Conservation (phyloP, 2,888 invertebrate genomes). For the Himalopsyche tibetana region DNA sequence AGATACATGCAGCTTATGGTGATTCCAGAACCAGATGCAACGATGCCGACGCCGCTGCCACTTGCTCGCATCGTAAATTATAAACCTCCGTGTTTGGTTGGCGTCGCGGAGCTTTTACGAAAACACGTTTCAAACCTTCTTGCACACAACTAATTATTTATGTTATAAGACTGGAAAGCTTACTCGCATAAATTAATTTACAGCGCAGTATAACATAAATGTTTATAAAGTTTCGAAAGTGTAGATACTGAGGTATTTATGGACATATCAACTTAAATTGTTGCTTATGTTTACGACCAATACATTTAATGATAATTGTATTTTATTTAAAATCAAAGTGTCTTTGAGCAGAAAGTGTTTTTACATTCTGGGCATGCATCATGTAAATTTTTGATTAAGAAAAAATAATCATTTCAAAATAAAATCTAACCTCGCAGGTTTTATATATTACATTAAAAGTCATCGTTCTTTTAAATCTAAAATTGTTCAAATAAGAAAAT, state of each 20-base stretch:
- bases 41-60: background rate
- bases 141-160: constrained; percentile 34
- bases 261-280: background rate
- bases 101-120: constrained; percentile 17
- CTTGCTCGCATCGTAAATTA: constrained; percentile 11
- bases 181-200: constrained; percentile 28
- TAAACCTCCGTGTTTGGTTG: constrained; percentile 25
- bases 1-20: background rate
- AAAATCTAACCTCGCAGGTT: too few species aligned
- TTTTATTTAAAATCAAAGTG: too few species aligned
- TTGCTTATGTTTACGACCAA: too few species aligned
- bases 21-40: background rate
- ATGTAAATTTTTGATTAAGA: too few species aligned
- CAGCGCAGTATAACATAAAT: background rate
- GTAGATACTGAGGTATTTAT: background rate
- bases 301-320: too few species aligned
- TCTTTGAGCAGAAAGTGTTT: too few species aligned
- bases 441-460: too few species aligned
- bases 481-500: too few species aligned
- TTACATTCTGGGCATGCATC: too few species aligned
- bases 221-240: constrained; percentile 5
- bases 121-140: constrained; percentile 31
- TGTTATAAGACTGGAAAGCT: constrained; percentile 22
- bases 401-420: too few species aligned
- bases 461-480: too few species aligned